Evolutionary conservation across 1,140 invertebrate species (phyloP).

Genomic region (Euwallacea similis): DNA sequence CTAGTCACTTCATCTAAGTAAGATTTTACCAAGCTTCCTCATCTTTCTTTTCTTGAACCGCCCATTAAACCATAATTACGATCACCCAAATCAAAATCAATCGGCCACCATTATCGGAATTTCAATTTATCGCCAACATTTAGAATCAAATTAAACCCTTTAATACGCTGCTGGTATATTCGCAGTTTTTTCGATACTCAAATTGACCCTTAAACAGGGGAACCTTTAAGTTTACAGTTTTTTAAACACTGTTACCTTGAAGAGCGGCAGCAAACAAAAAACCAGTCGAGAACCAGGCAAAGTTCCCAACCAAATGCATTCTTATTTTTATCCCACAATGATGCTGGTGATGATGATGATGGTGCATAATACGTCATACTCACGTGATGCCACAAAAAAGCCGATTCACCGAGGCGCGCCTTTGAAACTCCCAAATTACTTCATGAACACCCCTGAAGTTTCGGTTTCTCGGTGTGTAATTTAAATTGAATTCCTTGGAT

Average conservation of each 20-base stretch:
- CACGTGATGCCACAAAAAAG: conserved; percentile 5
- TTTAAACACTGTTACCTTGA: neutral
- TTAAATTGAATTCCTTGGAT: neutral
- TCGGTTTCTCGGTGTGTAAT: too few species aligned
- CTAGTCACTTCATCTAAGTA: neutral
- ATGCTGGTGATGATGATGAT: conserved; percentile 19
- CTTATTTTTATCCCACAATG: conserved; percentile 25
- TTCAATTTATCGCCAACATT: conserved; percentile 4
- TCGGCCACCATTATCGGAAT: conserved; percentile 1
- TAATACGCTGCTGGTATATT: conserved; percentile 3
- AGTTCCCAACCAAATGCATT: conserved; percentile 15
- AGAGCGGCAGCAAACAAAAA: conserved; percentile 10
- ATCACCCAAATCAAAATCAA: neutral
- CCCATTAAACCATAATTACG: neutral
- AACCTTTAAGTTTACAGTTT: neutral
- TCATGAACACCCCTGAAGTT: neutral
- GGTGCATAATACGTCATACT: conserved; percentile 20
- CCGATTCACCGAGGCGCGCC: conserved; percentile 6
- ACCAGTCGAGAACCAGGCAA: conserved; percentile 6
- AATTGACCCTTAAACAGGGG: conserved; percentile 11
- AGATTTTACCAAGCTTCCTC: neutral
- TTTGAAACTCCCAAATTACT: neutral
- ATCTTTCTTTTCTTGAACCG: neutral
- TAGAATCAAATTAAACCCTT: conserved; percentile 16
- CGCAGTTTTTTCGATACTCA: conserved; percentile 6